These are phyloP conservation scores for Sebastes kiyomatsui DNA, from an alignment of 2,797 vertebrate genomes.

Conservation along the genomic window DNA sequence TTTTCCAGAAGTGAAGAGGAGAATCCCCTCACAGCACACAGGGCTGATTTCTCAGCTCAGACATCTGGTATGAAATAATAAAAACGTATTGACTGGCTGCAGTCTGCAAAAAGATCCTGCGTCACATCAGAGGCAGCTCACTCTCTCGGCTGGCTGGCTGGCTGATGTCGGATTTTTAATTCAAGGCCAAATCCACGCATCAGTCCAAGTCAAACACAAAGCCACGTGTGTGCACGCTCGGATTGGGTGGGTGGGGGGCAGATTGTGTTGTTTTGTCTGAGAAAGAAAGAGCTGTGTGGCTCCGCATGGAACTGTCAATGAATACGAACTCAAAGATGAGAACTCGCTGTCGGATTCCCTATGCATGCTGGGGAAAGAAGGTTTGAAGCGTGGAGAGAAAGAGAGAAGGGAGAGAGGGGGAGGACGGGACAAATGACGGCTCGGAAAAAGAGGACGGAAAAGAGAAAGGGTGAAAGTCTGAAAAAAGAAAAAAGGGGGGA, in stretches of 20 bases:
- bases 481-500: conserved; percentile 6
- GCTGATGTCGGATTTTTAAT: conserved; percentile 46
- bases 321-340: conserved; percentile 61
- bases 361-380: conserved; percentile 68
- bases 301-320: conserved; percentile 70
- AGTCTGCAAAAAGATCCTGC: conserved; percentile 66
- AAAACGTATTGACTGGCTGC: conserved; percentile 45
- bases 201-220: conserved; percentile 22
- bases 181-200: conserved; percentile 51
- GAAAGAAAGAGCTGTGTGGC: conserved; percentile 55
- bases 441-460: neutral
- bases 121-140: conserved; percentile 23
- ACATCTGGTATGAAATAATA: conserved; percentile 60
- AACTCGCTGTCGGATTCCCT: conserved; percentile 52
- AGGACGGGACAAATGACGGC: conserved; percentile 34
- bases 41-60: conserved; percentile 48
- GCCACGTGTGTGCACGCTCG: neutral
- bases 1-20: conserved; percentile 37
- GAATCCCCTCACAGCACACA: conserved; percentile 33
- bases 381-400: conserved; percentile 43
- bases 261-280: conserved; percentile 65
- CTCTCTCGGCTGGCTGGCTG: conserved; percentile 3
- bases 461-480: neutral
- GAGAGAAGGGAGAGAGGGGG: neutral
- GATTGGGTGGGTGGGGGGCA: conserved; percentile 15